Evolutionary conservation across 2,797 vertebrate genomes (phyloP).

Genomic region (Amphiprion clarkii): DNA sequence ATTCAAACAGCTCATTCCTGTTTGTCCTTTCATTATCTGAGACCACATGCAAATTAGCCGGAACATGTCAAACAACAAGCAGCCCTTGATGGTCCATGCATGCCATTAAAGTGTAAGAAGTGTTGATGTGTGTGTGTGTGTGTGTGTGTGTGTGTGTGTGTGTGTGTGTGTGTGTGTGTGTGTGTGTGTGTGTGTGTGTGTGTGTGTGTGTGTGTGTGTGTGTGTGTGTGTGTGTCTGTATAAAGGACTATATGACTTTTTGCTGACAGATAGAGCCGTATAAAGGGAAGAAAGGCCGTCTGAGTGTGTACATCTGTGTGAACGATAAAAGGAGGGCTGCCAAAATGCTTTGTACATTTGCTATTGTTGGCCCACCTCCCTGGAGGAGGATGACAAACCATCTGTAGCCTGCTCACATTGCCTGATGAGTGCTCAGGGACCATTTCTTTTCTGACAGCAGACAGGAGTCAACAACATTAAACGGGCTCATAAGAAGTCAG

Average conservation of each 20-base stretch:
- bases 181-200: too few relatives aligned
- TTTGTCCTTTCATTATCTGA: not conserved
- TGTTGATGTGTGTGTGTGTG: too few relatives aligned
- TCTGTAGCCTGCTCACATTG: slow-evolving; percentile 78
- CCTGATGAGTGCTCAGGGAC: slow-evolving; percentile 68
- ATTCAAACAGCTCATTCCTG: not conserved
- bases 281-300: slow-evolving; percentile 20
- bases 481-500: slow-evolving; percentile 52
- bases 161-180: too few relatives aligned
- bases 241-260: slow-evolving; percentile 33
- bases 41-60: slow-evolving; percentile 29
- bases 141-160: too few relatives aligned
- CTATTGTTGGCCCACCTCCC: slow-evolving; percentile 69
- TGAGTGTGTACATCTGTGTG: slow-evolving; percentile 22
- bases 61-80: slow-evolving; percentile 8
- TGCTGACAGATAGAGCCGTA: slow-evolving; percentile 46
- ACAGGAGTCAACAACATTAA: slow-evolving; percentile 77
- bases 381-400: slow-evolving; percentile 73
- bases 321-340: slow-evolving; percentile 16
- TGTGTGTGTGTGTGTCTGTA: not conserved
- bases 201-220: too few relatives aligned
- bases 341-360: slow-evolving; percentile 63
- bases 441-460: slow-evolving; percentile 69
- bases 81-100: slow-evolving; percentile 4
- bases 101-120: slow-evolving; percentile 3